Evolutionary conservation across 1,140 invertebrate genomes (phyloP), one percentile per base, ranked within the genome.

Genomic region (Cheumatopsyche charites): DNA sequence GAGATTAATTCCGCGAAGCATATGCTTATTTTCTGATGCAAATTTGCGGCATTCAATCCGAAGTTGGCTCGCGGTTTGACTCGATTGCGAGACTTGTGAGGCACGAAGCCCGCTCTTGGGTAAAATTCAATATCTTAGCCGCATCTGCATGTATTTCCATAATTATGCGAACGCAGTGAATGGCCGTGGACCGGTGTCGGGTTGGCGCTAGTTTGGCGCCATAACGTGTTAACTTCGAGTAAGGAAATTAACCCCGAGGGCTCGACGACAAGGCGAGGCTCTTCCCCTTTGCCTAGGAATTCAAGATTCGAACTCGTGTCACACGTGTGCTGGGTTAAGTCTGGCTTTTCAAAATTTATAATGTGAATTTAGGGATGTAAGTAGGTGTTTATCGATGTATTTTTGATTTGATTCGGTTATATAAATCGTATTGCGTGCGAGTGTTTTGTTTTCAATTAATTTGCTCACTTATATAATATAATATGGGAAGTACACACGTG

Each of bases 71-170:
- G 29, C n/a, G 21, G 19, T 58, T 58, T 25, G 4, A 25, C 11
- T 26, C 21, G 55, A 58, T 58, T 58, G 55, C 19, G 21, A 26
- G 23, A 13, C 11, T 36, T 36, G 29, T 9, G 21, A 26, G 21
- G 55, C 55, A 4, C 19, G 25, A 26, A 23, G 21, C 21, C 12
- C 23, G 21, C 55, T 58, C 55, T 9, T 47, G 29, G 62, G 12
- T 43, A 55, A 68, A 68, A 68, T 68, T 68, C 66, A 68, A 68
- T 68, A 68, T 68, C 66, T 43, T n/a, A 6, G 47, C 25, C 19
- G 19, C 36, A 70, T 70, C 61, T 70, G 58, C 68, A 70, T 70
- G 43, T 36, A 49, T 70, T 70, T 70, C 55, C 68, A 70, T 70
- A 62, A 70, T 70, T 62, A 70, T 70, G 63, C 68, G 49, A 23